phyloP scores from a whole-genome alignment of 2,888 invertebrate species.

The Leptinotarsa haldemani region DNA sequence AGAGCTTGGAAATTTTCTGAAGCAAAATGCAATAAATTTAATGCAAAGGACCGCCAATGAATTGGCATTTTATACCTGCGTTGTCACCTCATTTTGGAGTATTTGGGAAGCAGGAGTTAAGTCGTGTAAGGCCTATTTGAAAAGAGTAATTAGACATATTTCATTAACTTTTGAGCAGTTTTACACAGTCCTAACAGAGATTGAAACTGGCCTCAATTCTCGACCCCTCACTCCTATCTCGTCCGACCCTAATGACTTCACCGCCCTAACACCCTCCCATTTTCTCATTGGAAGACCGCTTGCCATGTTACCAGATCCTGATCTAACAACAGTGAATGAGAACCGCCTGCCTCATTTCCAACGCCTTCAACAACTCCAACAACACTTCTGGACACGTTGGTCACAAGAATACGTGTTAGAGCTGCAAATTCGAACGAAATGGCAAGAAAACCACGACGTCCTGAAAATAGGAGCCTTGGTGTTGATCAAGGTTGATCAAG shows the following conservation, averaged over 20 bases:
- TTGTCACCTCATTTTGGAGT: slow-evolving; percentile 52
- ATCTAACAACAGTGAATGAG: slow-evolving; percentile 32
- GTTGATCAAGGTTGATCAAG: slow-evolving; percentile 21
- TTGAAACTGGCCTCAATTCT: slow-evolving; percentile 15
- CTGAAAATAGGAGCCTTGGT: neutral
- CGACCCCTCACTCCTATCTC: slow-evolving; percentile 7
- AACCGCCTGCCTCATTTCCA: slow-evolving; percentile 48
- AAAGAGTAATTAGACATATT: neutral
- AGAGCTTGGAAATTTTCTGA: neutral
- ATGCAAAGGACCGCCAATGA: neutral
- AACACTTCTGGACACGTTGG: slow-evolving; percentile 47
- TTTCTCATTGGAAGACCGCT: slow-evolving; percentile 49
- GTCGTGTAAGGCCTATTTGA: slow-evolving; percentile 50
- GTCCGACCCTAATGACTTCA: slow-evolving; percentile 36
- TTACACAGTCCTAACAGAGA: slow-evolving; percentile 6
- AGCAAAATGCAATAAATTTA: neutral
- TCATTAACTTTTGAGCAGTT: slow-evolving; percentile 1
- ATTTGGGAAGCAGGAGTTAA: slow-evolving; percentile 55
- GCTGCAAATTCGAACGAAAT: slow-evolving; percentile 35
- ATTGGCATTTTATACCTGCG: slow-evolving; percentile 55
- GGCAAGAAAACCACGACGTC: neutral
- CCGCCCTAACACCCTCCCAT: slow-evolving; percentile 49
- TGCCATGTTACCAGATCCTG: slow-evolving; percentile 39
- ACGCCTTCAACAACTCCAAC: slow-evolving; percentile 42
- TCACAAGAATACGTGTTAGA: slow-evolving; percentile 46